Evolutionary conservation across 2,797 vertebrate species (phyloP).

Genomic region (Thalassophryne amazonica): DNA sequence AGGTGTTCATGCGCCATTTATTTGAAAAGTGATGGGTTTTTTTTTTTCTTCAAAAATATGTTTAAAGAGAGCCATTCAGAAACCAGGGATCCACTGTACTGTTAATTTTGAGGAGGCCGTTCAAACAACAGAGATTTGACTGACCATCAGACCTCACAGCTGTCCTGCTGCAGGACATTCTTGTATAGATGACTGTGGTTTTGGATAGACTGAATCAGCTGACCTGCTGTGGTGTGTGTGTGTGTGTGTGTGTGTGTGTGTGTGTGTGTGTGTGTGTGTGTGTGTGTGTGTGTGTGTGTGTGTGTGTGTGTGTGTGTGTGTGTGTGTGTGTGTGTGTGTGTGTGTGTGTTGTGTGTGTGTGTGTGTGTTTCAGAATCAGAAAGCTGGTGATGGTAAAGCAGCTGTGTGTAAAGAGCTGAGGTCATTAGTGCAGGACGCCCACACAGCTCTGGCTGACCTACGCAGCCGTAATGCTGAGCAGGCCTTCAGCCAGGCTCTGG

Average conservation of each 20-base stretch:
- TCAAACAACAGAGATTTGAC: too few relatives aligned
- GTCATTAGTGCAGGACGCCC: slow-evolving; percentile 73
- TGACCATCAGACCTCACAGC: too few relatives aligned
- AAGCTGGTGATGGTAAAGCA: background rate
- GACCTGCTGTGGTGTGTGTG: background rate
- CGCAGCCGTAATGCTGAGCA: slow-evolving; percentile 83
- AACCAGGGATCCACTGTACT: too few relatives aligned
- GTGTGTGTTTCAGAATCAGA: slow-evolving; percentile 4
- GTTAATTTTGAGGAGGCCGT: too few relatives aligned
- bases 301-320: background rate
- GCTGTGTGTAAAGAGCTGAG: slow-evolving; percentile 41
- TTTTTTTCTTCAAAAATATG: too few relatives aligned
- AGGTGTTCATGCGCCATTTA: too few relatives aligned
- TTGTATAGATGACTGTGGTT: too few relatives aligned
- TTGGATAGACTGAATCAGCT: background rate
- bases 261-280: background rate
- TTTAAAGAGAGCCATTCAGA: too few relatives aligned
- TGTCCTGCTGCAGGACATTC: too few relatives aligned
- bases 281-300: background rate
- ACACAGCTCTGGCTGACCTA: slow-evolving; percentile 73
- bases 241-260: background rate
- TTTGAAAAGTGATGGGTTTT: too few relatives aligned
- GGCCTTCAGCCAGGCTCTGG: slow-evolving; percentile 80
- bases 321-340: background rate
- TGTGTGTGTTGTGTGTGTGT: background rate